Conservation (phyloP, 2,888 invertebrate genomes). For the Sinopyrophorus schimmeli region DNA sequence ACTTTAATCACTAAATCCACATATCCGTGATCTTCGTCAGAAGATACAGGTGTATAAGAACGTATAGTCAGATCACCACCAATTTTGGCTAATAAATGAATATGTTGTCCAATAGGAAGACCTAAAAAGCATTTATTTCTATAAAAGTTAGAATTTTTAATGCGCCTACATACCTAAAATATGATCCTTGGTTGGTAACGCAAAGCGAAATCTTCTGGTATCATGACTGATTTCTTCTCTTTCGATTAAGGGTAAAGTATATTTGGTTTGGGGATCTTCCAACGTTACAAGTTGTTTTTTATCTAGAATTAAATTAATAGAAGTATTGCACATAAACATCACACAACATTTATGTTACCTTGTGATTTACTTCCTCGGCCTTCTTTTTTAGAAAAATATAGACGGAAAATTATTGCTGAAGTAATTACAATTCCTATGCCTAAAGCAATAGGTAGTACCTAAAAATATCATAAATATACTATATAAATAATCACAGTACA, state of each 20-base stretch:
- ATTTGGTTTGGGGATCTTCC: conserved; percentile 82
- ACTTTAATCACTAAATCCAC: conserved; percentile 93
- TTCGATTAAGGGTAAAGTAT: conserved; percentile 82
- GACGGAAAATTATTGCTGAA: conserved; percentile 63
- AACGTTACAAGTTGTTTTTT: conserved; percentile 60
- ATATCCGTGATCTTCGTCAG: conserved; percentile 91
- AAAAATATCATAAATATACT: no score
- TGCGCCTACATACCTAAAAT: conserved; percentile 77
- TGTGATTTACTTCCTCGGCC: conserved; percentile 4
- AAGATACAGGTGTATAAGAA: conserved; percentile 96
- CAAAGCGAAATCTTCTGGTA: conserved; percentile 90
- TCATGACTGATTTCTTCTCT: conserved; percentile 91
- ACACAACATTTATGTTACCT: no score
- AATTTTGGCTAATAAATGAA: conserved; percentile 88
- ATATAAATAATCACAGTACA: no score
- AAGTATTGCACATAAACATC: no score
- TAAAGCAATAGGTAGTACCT: conserved; percentile 66
- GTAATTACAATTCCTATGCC: conserved; percentile 65
- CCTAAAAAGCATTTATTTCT: no score
- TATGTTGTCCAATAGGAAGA: conserved; percentile 89
- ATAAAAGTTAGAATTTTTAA: conserved; percentile 7
- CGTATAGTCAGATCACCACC: conserved; percentile 89
- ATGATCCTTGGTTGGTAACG: conserved; percentile 84
- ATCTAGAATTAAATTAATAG: conserved; percentile 46
- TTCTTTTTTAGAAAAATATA: conserved; percentile 19